Percentiles rank a stretch among this genome's conserved stretches.
phyloP scores from a whole-genome alignment of 2,797 vertebrate genomes.

The Cirrhinus molitorella region DNA sequence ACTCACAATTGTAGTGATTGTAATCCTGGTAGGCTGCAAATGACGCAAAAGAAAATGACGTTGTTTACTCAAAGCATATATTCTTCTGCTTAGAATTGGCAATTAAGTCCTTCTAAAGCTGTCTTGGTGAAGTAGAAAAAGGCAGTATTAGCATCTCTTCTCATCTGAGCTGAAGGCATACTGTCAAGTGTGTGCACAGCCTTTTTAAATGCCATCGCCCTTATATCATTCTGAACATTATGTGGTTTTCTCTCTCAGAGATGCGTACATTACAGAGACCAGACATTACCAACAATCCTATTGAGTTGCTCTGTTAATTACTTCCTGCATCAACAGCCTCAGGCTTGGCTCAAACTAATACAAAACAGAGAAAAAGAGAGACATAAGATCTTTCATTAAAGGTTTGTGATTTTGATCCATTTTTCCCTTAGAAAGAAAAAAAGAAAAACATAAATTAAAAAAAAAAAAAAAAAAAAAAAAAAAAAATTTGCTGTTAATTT shows the following conservation, averaged over 20 bases:
- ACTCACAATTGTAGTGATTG: not conserved
- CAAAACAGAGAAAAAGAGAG: constrained; percentile 53
- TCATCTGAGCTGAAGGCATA: constrained; percentile 5
- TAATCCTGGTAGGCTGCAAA: not conserved
- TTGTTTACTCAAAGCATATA: not conserved
- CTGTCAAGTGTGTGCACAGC: not conserved
- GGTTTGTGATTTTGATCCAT: not conserved
- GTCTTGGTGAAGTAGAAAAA: not conserved
- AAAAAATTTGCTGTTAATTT: not conserved
- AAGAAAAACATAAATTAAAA: no score
- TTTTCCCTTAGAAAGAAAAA: not conserved
- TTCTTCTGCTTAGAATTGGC: not conserved
- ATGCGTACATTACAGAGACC: constrained; percentile 42
- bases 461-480: not conserved
- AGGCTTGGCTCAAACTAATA: constrained; percentile 53
- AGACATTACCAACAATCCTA: constrained; percentile 53
- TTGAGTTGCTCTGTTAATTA: constrained; percentile 55
- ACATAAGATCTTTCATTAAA: not conserved
- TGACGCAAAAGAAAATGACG: not conserved
- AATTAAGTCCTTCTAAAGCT: not conserved
- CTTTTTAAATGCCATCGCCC: constrained; percentile 6
- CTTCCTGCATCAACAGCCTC: constrained; percentile 57
- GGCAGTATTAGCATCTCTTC: constrained; percentile 12
- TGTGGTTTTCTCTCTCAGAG: constrained; percentile 30
- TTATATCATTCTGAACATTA: constrained; percentile 41